Evolutionary conservation across 2,797 vertebrate species (phyloP), one percentile per base, ranked within the genome.

Genomic region (Nannoperca australis): DNA sequence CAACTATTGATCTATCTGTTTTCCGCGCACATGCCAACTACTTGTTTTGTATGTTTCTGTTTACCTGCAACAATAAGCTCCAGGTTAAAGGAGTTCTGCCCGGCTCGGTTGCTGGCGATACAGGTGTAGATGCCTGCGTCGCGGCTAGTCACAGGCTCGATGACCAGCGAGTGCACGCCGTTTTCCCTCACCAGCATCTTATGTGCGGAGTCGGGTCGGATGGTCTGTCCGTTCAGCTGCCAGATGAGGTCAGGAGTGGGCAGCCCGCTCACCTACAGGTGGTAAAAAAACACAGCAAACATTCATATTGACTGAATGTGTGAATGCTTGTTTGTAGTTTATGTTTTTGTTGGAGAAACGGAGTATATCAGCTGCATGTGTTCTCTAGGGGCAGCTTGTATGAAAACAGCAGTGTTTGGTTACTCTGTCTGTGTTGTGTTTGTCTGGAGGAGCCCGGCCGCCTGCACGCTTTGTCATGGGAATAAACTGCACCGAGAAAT

Each of bases 141-240:
- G 8, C 96, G 96, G 69, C 95, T 95, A 0, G 96, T 96, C 90
- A 98, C 98, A 0, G 98, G 98, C 83, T 99, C 98, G n/a, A 99
- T 97, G 87, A 99, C 96, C 91, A 99, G 70, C 3, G 98, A 99
- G 94, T 99, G 98, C 36, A 99, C 97, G 0, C 98, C 98, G 0
- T 99, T 99, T 89, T 99, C 98, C 51, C 98, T 95, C 90, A 99
- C 98, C 79, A 99, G 77, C 98, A 99, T 99, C 93, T 98, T 99
- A 85, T 99, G 98, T 74, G 96, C 94, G 2, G 96, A 97, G 81
- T 99, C 98, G 0, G 98, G 97, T 36, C 97, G 97, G 79, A 99
- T 95, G 40, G 96, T 96, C 89, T 96, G 96, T 51, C 97, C 97
- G 2, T 98, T 97, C 32, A 99, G 94, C 83, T 99, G 97, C 98